phyloP scores from a whole-genome alignment of 2,797 vertebrate genomes.

The Rousettus madagascariensis region DNA sequence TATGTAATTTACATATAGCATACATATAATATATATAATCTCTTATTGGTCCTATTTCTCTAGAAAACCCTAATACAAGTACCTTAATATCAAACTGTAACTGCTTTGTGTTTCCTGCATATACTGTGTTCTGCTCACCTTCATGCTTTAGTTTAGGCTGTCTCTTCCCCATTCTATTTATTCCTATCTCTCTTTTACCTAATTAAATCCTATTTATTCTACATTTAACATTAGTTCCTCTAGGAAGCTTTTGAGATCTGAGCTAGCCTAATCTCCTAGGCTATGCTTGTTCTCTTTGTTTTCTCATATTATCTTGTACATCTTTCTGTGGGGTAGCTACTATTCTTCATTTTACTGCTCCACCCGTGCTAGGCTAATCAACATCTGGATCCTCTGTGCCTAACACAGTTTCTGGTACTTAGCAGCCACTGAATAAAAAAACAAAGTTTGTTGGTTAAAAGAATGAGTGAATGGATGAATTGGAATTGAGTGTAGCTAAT shows the following conservation, averaged over 20 bases:
- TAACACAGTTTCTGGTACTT: not conserved
- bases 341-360: not conserved
- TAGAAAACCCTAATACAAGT: not conserved
- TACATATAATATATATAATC: not conserved
- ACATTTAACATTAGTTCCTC: not conserved
- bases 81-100: not conserved
- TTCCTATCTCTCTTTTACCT: not conserved
- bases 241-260: not conserved
- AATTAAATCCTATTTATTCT: not conserved
- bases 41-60: not conserved
- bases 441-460: not conserved
- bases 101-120: not conserved
- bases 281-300: not conserved
- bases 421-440: not conserved
- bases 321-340: not conserved
- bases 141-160: not conserved
- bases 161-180: not conserved
- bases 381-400: not conserved
- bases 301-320: not conserved
- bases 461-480: not conserved
- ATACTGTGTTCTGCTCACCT: not conserved
- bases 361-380: not conserved
- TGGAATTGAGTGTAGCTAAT: slow-evolving; percentile 24
- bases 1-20: not conserved
- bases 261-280: not conserved